Percentiles rank a stretch among this genome's conserved stretches.
phyloP scores from a whole-genome alignment of 1,140 invertebrate species.

The Polypedilum vanderplanki region DNA sequence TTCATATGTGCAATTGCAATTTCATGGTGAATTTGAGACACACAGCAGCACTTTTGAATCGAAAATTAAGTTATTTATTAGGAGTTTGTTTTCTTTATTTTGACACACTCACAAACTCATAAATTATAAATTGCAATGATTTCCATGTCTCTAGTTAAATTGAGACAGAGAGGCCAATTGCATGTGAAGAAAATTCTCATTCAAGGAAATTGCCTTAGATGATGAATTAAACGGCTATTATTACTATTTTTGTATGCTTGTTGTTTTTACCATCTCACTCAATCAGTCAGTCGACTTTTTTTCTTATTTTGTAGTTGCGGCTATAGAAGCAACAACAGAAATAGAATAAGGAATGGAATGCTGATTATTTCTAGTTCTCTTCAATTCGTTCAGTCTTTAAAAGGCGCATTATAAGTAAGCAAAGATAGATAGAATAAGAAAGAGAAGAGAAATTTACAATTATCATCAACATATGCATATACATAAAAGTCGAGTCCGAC shows the following conservation, averaged over 20 bases:
- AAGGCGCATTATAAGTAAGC: not conserved
- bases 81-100: no score
- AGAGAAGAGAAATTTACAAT: not conserved
- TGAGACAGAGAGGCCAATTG: no score
- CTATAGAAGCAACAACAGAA: no score
- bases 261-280: not conserved
- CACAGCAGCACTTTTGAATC: not conserved
- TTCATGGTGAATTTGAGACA: not conserved
- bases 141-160: no score
- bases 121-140: no score
- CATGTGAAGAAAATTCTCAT: no score
- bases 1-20: not conserved
- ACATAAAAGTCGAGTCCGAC: not conserved
- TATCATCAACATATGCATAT: constrained; percentile 13
- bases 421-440: not conserved
- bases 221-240: constrained; percentile 13
- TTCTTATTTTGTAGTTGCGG: not conserved
- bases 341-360: not conserved
- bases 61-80: no score
- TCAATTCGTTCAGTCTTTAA: constrained; percentile 15
- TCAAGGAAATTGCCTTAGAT: constrained; percentile 7
- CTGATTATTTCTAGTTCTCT: constrained; percentile 15
- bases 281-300: not conserved
- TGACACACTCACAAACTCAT: no score
- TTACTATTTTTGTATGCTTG: not conserved